Base-by-base conservation (phyloP, 2,797 vertebrate species). In the Cuculus canorus region DNA sequence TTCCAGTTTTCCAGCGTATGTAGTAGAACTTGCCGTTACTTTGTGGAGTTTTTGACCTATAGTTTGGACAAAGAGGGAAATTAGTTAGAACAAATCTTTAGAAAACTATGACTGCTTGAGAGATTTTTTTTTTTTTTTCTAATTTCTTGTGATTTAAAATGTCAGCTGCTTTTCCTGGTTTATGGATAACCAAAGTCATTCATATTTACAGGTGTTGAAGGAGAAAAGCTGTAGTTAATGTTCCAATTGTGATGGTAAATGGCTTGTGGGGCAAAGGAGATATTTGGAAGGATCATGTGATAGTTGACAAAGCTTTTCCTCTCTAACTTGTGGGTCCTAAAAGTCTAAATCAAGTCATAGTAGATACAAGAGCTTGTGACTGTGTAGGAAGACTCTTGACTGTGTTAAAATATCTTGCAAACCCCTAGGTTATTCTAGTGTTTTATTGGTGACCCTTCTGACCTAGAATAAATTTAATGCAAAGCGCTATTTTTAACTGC, bases 401-500 rank as follows among this genome's bases (percentile, higher is more conserved):
- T 77, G 2, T 41, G 60, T 43, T 56, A 17, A 86, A 84, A 56
- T 90, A 56, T 35, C 83, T 77, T 82, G 63, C 56, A 76, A 92
- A 25, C 19, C 63, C 30, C 22, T 65, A 13, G 52, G 69, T 94
- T 88, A 43, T 84, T n/a, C n/a, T 37, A 5, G 19, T 66, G 81
- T 84, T 92, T 86, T 91, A 65, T 73, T 70, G n/a, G 63, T 95
- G 76, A 82, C 82, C 79, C 43, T 76, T 30, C 41, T 82, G 78
- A 86, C 82, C 71, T 61, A 37, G 83, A 70, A 93, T 90, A 90
- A 84, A 94, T 88, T 53, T 63, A 77, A 8, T 2, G 21, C 64
- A 33, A 73, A 70, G 17, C 53, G 73, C 63, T 83, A 11, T 41
- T 86, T 43, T 84, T 53, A 70, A 4, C 77, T 84, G 52, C 1